A percentile compares a stretch with the other conserved stretches of the same genome.
Conservation (phyloP, 2,113 vertebrate species). For the Myocastor coypus region DNA sequence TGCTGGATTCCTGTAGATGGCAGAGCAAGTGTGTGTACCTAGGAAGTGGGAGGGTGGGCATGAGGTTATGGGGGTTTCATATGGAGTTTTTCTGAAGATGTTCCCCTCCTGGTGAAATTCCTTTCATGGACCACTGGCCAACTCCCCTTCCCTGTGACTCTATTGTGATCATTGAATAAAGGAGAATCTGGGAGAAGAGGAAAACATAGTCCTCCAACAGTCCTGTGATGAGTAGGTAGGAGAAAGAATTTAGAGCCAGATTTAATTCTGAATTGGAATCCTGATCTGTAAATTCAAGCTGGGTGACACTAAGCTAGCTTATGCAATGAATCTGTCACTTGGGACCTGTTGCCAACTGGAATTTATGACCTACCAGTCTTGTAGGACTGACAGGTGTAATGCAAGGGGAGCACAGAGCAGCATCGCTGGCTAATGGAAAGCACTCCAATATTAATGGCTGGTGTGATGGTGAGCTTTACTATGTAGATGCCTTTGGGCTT, state of each 20-base stretch:
- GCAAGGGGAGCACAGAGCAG: not conserved
- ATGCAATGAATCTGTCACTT: not conserved
- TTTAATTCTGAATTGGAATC: not conserved
- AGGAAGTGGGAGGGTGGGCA: not conserved
- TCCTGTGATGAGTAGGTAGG: not conserved
- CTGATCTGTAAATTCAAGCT: not conserved
- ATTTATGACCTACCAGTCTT: not conserved
- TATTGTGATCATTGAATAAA: not conserved
- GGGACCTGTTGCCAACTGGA: not conserved
- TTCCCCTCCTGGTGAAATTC: not conserved
- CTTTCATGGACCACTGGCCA: not conserved
- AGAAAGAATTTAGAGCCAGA: not conserved
- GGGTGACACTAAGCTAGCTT: not conserved
- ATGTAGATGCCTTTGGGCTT: not conserved
- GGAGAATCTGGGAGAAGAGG: not conserved
- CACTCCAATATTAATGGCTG: not conserved
- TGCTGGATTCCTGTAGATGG: too few relatives aligned
- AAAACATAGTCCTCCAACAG: not conserved
- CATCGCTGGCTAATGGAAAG: not conserved
- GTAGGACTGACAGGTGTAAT: not conserved
- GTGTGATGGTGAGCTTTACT: not conserved
- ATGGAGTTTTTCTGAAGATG: conserved; percentile 17
- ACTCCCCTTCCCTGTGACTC: not conserved
- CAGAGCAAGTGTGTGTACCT: not conserved
- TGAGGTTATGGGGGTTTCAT: not conserved